Evolutionary conservation across 2,113 vertebrate species (phyloP).

Genomic region (Chamaetylas fuelleborni): DNA sequence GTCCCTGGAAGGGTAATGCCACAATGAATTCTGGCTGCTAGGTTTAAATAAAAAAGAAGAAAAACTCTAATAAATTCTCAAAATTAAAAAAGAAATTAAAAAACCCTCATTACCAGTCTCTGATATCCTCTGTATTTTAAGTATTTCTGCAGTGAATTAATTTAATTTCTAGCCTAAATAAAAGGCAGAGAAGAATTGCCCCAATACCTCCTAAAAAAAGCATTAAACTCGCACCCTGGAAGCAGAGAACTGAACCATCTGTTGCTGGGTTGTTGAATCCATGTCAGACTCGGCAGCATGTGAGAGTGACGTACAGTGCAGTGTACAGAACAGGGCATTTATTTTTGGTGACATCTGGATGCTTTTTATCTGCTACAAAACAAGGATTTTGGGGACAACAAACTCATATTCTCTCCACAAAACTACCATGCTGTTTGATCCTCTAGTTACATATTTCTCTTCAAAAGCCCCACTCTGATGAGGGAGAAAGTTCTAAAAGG

Average conservation of each 20-base stretch:
- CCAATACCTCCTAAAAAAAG: constrained; percentile 21
- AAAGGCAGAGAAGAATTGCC: constrained; percentile 29
- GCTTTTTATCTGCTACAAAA: constrained; percentile 42
- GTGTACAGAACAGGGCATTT: constrained; percentile 22
- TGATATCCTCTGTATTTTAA: neutral
- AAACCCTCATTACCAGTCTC: neutral
- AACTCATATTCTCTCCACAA: neutral
- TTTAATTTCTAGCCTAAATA: constrained; percentile 23
- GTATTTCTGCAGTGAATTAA: neutral
- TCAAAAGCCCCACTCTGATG: neutral
- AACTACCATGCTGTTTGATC: neutral
- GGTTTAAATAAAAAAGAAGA: neutral
- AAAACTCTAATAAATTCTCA: neutral
- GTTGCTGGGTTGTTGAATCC: constrained; percentile 56
- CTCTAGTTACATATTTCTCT: neutral
- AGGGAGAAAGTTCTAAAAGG: neutral
- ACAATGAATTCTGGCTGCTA: neutral
- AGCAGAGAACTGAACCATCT: constrained; percentile 49
- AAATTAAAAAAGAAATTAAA: neutral
- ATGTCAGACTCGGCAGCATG: constrained; percentile 33
- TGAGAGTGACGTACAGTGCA: constrained; percentile 21
- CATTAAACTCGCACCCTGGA: constrained; percentile 26
- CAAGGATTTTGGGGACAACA: constrained; percentile 22
- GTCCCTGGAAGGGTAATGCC: neutral
- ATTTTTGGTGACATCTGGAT: constrained; percentile 62